Base-by-base conservation (phyloP, 2,113 vertebrate genomes). In the Sterna hirundo region DNA sequence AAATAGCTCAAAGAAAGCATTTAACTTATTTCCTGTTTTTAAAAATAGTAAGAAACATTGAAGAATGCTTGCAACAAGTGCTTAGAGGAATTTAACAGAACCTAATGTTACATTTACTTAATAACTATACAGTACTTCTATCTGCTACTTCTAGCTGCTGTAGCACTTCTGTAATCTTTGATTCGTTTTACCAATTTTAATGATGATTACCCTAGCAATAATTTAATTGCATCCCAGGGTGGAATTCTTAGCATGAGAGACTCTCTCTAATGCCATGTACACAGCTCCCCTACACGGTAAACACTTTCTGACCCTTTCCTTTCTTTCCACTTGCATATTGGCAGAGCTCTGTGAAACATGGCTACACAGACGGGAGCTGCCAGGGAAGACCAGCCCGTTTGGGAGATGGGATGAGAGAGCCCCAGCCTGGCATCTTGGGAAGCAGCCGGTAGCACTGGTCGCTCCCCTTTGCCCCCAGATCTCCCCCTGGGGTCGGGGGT, bases 311-410 rank as follows among this genome's bases (percentile, higher is more conserved):
- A 40, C 65, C 30, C 30, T 75, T 70, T 62, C 20, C 8, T 14
- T 81, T n/a, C 34, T 54, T 49, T 55, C 40, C 36, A 22, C 36
- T 8, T 58, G 69, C 42, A 13, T 62, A 8, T 38, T 26, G 40
- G 36, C 55, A 81, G 62, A 55, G 60, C 46, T 65, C 36, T 36
- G 13, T 22, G 30, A 29, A 36, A 40, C 0, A 0, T 6, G n/a
- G 34, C n/a, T 46, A 3, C 0, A 4, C 16, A 16, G 49, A 21
- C 11, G 19, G 10, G 40, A 57, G 46, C 60, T 34, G 72, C 25
- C 30, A 29, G 85, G 14, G 9, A 58, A 11, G 49, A 10, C n/a
- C 40, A 42, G 69, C n/a, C 54, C 1, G 0, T 11, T 6, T n/a
- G 64, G 57, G 51, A 86, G 62, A 15, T 1, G 18, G 44, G 29